These are phyloP conservation scores for Drosophila busckii DNA, from an alignment of 1,140 invertebrate genomes.

Conservation along the genomic window DNA sequence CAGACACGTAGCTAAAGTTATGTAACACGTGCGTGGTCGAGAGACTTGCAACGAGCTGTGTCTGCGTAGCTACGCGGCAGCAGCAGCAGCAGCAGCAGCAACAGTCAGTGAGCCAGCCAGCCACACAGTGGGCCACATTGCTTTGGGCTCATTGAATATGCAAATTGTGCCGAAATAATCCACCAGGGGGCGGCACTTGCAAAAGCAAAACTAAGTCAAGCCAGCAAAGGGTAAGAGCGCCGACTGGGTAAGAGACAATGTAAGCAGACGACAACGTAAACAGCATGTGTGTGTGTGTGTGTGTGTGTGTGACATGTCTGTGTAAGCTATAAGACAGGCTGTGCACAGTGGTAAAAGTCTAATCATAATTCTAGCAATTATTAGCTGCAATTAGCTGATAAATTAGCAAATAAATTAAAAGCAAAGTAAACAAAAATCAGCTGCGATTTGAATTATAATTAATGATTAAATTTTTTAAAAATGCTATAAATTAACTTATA, in stretches of 20 bases:
- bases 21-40: constrained; percentile 64
- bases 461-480: too few relatives aligned
- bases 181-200: constrained; percentile 23
- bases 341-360: constrained; percentile 24
- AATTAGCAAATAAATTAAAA: too few relatives aligned
- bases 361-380: too few relatives aligned
- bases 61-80: constrained; percentile 3
- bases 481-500: too few relatives aligned
- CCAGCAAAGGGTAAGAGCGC: neutral
- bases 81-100: constrained; percentile 1
- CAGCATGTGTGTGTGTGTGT: constrained; percentile 1
- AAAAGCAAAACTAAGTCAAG: constrained; percentile 21
- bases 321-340: neutral
- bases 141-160: constrained; percentile 71
- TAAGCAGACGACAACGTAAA: too few relatives aligned
- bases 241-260: neutral
- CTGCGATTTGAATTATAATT: too few relatives aligned
- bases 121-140: constrained; percentile 31
- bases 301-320: neutral
- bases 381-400: too few relatives aligned
- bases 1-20: constrained; percentile 63
- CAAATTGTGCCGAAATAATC: constrained; percentile 71
- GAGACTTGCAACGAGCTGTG: constrained; percentile 9
- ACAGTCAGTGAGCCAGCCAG: neutral
- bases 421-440: too few relatives aligned